A percentile compares a stretch with the other conserved stretches of the same genome.
phyloP scores from a whole-genome alignment of 1,140 invertebrate species.

The Zaprionus inermis region DNA sequence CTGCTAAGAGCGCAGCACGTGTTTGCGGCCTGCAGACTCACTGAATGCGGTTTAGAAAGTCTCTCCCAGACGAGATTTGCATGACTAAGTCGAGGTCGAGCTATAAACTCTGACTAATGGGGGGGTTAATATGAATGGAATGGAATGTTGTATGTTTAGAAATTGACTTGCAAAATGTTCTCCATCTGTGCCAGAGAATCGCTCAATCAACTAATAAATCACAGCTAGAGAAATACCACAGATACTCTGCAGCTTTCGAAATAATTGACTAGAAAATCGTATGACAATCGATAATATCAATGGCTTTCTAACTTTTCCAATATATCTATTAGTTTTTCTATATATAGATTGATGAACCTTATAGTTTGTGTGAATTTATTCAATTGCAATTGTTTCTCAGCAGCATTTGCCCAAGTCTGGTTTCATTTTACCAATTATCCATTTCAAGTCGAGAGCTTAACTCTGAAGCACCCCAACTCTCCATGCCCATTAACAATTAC shows the following conservation, averaged over 20 bases:
- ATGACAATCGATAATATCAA: too few species aligned
- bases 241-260: background rate
- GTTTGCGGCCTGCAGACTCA: constrained; percentile 57
- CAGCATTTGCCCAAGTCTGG: background rate
- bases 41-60: constrained; percentile 77
- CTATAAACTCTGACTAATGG: too few species aligned
- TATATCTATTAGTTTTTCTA: background rate
- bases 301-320: background rate
- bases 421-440: constrained; percentile 9
- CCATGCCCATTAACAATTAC: constrained; percentile 32
- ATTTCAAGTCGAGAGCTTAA: constrained; percentile 13
- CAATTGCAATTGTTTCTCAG: background rate
- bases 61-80: constrained; percentile 51
- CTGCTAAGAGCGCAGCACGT: constrained; percentile 58
- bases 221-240: background rate
- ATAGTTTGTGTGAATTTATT: background rate
- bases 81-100: constrained; percentile 38
- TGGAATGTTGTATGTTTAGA: constrained; percentile 18
- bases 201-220: background rate
- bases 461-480: constrained; percentile 7
- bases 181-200: constrained; percentile 1
- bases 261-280: background rate
- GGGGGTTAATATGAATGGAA: constrained; percentile 35
- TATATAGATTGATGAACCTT: background rate
- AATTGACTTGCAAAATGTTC: constrained; percentile 30